phyloP scores from a whole-genome alignment of 2,113 vertebrate genomes.

The Jacana jacana region DNA sequence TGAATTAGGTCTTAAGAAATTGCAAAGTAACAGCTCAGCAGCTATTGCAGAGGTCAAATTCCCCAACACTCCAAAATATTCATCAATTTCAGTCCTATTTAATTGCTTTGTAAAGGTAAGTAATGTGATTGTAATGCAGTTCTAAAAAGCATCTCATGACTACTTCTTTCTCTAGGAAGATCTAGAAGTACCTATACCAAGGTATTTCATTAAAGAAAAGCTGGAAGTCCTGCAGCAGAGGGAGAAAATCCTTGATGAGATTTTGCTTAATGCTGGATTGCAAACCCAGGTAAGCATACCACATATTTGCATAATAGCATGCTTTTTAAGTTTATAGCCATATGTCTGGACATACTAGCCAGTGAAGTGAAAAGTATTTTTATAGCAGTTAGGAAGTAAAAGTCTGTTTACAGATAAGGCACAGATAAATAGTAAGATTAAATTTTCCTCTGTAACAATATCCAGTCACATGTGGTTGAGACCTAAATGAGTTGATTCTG shows the following conservation, averaged over 20 bases:
- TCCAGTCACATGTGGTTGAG: background rate
- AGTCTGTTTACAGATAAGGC: background rate
- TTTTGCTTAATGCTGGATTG: slow-evolving; percentile 66
- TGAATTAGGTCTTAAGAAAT: slow-evolving; percentile 39
- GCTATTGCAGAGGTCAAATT: slow-evolving; percentile 36
- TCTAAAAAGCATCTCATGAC: background rate
- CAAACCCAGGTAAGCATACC: slow-evolving; percentile 42
- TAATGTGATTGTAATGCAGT: background rate
- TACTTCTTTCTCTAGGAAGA: slow-evolving; percentile 71
- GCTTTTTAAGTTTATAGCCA: background rate
- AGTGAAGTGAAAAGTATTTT: background rate
- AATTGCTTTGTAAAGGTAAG: background rate
- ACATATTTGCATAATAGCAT: accelerated
- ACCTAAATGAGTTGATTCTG: background rate
- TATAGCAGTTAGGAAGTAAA: background rate
- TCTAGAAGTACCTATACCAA: slow-evolving; percentile 86
- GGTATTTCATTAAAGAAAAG: slow-evolving; percentile 83
- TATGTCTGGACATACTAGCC: background rate
- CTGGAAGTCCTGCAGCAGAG: slow-evolving; percentile 75
- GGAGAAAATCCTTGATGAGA: slow-evolving; percentile 74
- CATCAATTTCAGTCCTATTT: background rate
- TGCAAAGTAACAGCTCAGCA: slow-evolving; percentile 6
- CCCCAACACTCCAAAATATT: background rate
- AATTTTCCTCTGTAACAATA: background rate
- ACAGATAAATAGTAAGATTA: background rate